A percentile compares a stretch with the other conserved stretches of the same genome.
Evolutionary conservation across 2,797 vertebrate genomes (phyloP).

Genomic region (Pangasius larnaudii): DNA sequence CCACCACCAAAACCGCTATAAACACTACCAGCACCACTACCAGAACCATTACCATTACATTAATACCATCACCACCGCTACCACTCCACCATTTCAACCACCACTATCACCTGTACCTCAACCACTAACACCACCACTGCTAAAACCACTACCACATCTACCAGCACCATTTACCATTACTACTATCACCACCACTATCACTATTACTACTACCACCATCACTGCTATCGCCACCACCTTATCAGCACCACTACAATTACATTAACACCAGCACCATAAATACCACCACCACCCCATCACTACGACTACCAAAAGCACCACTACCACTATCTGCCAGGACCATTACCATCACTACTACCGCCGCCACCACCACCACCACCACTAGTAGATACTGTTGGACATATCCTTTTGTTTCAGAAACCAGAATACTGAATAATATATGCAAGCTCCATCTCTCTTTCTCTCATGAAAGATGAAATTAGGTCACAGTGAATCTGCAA

Average conservation of each 20-base stretch:
- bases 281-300: not conserved
- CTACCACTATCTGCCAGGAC: not conserved
- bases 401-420: not conserved
- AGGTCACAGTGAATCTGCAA: constrained; percentile 15
- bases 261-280: not conserved
- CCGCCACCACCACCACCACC: not conserved
- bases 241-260: not conserved
- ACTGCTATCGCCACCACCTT: not conserved
- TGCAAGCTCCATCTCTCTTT: not conserved
- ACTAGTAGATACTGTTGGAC: not conserved
- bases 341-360: not conserved
- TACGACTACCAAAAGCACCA: not conserved
- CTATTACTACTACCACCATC: not conserved
- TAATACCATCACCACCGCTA: not conserved
- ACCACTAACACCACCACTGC: not conserved
- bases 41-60: not conserved
- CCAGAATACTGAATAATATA: not conserved
- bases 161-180: not conserved
- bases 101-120: not conserved
- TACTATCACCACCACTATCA: not conserved
- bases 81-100: not conserved
- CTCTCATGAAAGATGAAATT: constrained; percentile 11
- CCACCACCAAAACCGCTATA: not conserved
- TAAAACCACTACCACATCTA: not conserved
- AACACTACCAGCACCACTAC: not conserved